These are phyloP conservation scores for Gerris lacustris DNA, from an alignment of 2,888 invertebrate genomes.

Conservation along the genomic window DNA sequence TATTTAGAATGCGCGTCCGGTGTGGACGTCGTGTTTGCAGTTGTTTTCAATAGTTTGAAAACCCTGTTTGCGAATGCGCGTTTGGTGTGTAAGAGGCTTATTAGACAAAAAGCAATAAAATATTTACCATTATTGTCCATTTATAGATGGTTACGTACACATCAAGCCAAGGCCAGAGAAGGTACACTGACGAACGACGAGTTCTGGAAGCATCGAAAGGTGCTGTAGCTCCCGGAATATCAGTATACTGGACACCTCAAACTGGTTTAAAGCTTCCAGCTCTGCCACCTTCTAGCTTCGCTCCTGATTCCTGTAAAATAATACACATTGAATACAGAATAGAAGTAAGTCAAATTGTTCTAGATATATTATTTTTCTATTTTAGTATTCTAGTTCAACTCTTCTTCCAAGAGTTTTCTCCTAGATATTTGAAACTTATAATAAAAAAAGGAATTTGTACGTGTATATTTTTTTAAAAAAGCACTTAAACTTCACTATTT, in stretches of 20 bases:
- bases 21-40: too few relatives aligned
- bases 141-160: conserved; percentile 31
- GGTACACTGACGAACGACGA: conserved; percentile 30
- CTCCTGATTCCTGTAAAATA: conserved; percentile 31
- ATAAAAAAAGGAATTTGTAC: too few relatives aligned
- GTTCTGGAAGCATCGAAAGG: conserved; percentile 30
- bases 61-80: too few relatives aligned
- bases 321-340: conserved; percentile 32
- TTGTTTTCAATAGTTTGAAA: too few relatives aligned
- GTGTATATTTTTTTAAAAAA: too few relatives aligned
- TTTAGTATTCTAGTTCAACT: neutral
- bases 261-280: conserved; percentile 29
- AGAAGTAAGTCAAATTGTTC: conserved; percentile 27
- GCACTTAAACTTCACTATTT: too few relatives aligned
- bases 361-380: neutral
- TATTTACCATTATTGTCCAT: neutral
- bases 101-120: too few relatives aligned
- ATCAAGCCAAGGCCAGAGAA: conserved; percentile 30
- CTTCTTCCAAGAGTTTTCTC: too few relatives aligned
- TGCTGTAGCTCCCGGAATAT: conserved; percentile 29
- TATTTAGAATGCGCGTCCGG: too few relatives aligned
- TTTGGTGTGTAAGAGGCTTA: too few relatives aligned
- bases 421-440: too few relatives aligned
- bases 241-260: conserved; percentile 28
- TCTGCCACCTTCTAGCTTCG: conserved; percentile 30